phyloP scores from a whole-genome alignment of 2,888 invertebrate genomes.

The Linyphia triangularis region DNA sequence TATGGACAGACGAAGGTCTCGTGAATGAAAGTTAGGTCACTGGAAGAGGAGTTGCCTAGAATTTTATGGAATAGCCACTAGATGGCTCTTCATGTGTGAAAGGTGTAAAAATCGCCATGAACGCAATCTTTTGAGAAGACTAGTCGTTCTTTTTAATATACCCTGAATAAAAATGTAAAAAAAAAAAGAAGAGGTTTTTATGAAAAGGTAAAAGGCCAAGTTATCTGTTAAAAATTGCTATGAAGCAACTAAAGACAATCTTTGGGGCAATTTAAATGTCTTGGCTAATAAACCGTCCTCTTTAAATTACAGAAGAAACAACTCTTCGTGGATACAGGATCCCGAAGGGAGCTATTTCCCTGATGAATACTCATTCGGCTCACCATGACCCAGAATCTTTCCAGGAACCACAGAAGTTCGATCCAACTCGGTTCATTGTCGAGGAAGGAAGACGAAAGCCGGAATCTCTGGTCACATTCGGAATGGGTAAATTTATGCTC shows the following conservation, averaged over 20 bases:
- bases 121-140: not conserved
- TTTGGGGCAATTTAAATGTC: not conserved
- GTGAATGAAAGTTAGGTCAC: too few relatives aligned
- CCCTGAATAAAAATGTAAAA: too few relatives aligned
- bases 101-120: not conserved
- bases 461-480: conserved; percentile 37
- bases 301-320: conserved; percentile 45
- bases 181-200: not conserved
- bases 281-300: not conserved
- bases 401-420: conserved; percentile 31
- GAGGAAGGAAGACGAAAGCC: not conserved
- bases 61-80: too few relatives aligned
- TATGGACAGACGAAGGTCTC: not conserved
- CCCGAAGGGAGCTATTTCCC: conserved; percentile 23
- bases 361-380: not conserved
- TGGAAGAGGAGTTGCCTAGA: too few relatives aligned
- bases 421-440: conserved; percentile 27
- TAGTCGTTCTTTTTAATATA: not conserved
- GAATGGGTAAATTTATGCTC: conserved; percentile 5
- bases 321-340: conserved; percentile 43
- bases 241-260: not conserved
- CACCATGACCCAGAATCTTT: conserved; percentile 36
- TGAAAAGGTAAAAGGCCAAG: not conserved
- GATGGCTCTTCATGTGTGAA: not conserved
- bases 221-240: not conserved